Evolutionary conservation across 2,888 invertebrate genomes (phyloP), one percentile per base, ranked within the genome.

Genomic region (Hemaris fuciformis): DNA sequence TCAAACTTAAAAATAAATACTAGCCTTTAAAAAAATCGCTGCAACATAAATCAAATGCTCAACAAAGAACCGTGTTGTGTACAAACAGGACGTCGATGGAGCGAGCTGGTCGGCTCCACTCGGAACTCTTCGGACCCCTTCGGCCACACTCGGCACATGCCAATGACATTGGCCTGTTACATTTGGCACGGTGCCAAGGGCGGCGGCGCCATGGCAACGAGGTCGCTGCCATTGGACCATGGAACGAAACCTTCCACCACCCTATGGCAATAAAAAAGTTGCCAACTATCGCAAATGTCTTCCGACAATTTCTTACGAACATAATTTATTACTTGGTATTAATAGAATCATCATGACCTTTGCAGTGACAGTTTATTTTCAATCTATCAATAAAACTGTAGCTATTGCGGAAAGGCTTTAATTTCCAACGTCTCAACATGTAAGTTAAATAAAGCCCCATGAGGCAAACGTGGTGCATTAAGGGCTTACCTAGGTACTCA

Each of bases 101-200:
- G 8, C 53, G 31, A 31, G 53, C 15, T 31, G 31, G 31, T 31
- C 27, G 15, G 27, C 53, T 31, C n/a, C 4, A n/a, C 13, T 38
- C 38, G 38, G 38, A 3, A n/a, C 13, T n/a, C 34, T 0, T 6
- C 6, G 5, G 31, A 10, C 8, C 10, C 10, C 13, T 3, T 38
- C 38, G 38, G 23, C 73, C 82, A 69, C 79, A 78, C 78, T 81
- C 73, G 76, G 79, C 77, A 69, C 76, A 75, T 83, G 85, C 81
- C 85, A 85, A 83, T 89, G 89, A 87, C 89, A 87, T 87, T 89
- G 87, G 75, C 70, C 27, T 77, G 75, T 75, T 74, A 75, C 77
- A 74, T 73, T 74, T 87, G 87, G 87, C 83, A 62, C 34, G 60
- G 65, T 61, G 81, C 80, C 78, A 81, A 76, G 78, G 78, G 73